These are phyloP conservation scores for Helicoverpa assulta DNA, from an alignment of 2,888 invertebrate genomes.

Conservation along the genomic window DNA sequence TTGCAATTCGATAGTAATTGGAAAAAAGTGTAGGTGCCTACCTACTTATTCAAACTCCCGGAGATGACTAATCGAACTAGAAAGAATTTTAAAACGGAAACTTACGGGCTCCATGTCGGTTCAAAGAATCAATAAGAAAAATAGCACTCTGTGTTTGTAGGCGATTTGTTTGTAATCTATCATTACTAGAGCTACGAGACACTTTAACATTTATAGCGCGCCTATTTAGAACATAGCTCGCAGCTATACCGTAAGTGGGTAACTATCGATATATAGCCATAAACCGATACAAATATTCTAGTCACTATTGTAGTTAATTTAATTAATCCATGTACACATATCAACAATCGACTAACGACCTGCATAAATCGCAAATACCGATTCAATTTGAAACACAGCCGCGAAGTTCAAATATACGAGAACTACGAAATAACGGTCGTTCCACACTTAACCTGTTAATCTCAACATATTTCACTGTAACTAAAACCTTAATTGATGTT, in stretches of 20 bases:
- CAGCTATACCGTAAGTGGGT: conserved; percentile 22
- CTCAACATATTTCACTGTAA: conserved; percentile 64
- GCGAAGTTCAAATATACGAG: conserved; percentile 75
- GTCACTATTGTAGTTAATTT: conserved; percentile 39
- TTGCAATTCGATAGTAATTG: background rate
- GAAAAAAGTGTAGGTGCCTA: too few species aligned
- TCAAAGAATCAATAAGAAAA: conserved; percentile 42
- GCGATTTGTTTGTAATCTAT: conserved; percentile 52
- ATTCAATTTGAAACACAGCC: conserved; percentile 75
- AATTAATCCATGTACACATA: conserved; percentile 54
- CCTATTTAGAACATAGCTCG: conserved; percentile 46
- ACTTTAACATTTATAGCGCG: conserved; percentile 51
- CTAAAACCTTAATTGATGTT: conserved; percentile 70
- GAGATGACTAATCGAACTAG: conserved; percentile 7
- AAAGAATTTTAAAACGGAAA: conserved; percentile 12
- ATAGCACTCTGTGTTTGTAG: conserved; percentile 58
- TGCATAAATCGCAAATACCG: conserved; percentile 71
- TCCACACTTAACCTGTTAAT: conserved; percentile 71
- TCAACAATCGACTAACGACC: conserved; percentile 61
- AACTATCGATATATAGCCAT: conserved; percentile 39
- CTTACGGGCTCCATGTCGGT: conserved; percentile 12
- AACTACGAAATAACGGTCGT: conserved; percentile 76
- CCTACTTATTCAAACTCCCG: background rate
- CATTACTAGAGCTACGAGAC: conserved; percentile 48
- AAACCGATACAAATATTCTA: conserved; percentile 40